Base-by-base conservation (phyloP, 35 echinoderm and acorn worm species). In the Apostichopus parvimensis region DNA sequence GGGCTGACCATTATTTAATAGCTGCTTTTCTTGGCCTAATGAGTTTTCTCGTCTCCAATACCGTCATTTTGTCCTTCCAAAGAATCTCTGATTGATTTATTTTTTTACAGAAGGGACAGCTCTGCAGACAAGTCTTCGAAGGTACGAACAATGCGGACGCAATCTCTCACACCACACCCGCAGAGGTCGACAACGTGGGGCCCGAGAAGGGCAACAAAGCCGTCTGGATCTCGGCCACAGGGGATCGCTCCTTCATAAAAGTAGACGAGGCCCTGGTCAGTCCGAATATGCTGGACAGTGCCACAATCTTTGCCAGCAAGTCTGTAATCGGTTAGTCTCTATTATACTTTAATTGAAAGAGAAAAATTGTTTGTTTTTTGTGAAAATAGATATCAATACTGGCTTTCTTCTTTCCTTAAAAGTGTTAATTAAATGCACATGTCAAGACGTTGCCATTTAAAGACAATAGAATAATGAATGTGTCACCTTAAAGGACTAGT, bases 201-300 rank as follows among this genome's bases (percentile, higher is more conserved):
- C 87, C 92, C 18, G 87, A 95, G 68, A 82, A 82, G 24, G 95
- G 97, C 4, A 92, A 91, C 53, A 94, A 94, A 34, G 97, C 95
- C 15, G 95, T 93, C 12, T 99, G 97, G 97, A 87, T 99, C 9
- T 91, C 88, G 54, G 97, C 97, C 53, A 91, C 86, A 14, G 93
- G 97, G 11, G 95, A 99, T 62, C 91, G 90, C 18, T 96, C 97
- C 5, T 99, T 96, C 85, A 71, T 99, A 15, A 99, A 99, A 92
- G 92, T 99, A 18, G 97, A 99, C 83, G 97, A 99, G 77, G 95
- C 97, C 7, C 82, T 99, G 9, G 94, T 99, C 62, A 96, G 92
- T 79, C 95, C 95, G 3, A 89, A 96, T 77, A 99, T 95, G 91
- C 92, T 99, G 57, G 87, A 94, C 9, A 94, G 95, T 65, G 96